Base-by-base conservation (phyloP, 2,888 invertebrate genomes). In the Dryococelus australis region DNA sequence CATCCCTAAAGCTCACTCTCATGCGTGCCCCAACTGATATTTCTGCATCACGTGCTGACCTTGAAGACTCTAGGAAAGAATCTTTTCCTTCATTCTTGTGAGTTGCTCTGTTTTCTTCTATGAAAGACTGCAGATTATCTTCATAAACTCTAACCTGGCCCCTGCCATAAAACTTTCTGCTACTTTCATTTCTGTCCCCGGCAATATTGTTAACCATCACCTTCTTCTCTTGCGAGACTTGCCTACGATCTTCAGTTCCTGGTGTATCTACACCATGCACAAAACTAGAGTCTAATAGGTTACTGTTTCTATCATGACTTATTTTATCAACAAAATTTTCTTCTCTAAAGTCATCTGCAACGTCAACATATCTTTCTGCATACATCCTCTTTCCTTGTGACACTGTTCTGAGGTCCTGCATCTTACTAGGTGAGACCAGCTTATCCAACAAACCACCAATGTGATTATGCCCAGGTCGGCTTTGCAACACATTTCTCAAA, bases 91-190 rank as follows among this genome's bases (percentile, higher is more conserved):
- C 65, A 65, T 16, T 65, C 8, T 16, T 65, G 65, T 65, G 65
- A 20, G 65, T 65, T 65, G 65, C 20, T 65, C 65, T 65, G 65
- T 65, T 65, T n/a, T 65, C 65, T 65, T 65, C 65, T 65, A 65
- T n/a, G 65, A 65, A 65, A 65, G 65, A 65, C n/a, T 24, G 65
- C 24, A 65, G 65, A 65, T 65, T 16, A 8, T 65, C 24, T 65
- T 65, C 65, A 8, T 9, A 6, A 65, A 16, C 65, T n/a, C 20
- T 16, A 9, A n/a, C 10, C 1, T 65, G 65, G 2, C 65, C 16
- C 16, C 65, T 65, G 65, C 65, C 65, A 24, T 65, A 10, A 65
- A 65, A 65, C 20, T 65, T 24, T 65, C 65, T 65, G n/a, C n/a
- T 65, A 8, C 10, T 8, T 9, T 16, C n/a, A n/a, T 65, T 65